Base-by-base conservation (phyloP, 2,888 invertebrate genomes). In the Mechanitis mazaeus region DNA sequence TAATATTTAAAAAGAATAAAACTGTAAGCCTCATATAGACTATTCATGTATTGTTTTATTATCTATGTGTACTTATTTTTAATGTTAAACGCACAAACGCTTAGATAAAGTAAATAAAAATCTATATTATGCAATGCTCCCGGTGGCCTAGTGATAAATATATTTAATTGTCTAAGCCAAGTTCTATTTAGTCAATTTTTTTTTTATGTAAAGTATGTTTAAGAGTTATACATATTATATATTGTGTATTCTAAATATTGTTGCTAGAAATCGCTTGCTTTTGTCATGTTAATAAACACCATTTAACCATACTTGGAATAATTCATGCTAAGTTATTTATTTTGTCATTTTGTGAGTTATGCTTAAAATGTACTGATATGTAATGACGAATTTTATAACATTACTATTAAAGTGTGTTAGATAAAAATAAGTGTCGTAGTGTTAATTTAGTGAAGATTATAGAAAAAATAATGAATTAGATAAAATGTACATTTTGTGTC, bases 401-500 rank as follows among this genome's bases (percentile, higher is more conserved):
- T 12, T 33, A n/a, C 56, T 54, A 5, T 28, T 31, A n/a, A n/a
- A 54, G n/a, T 5, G 38, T 50, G 54, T 56, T 1, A 56, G 7
- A 3, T 45, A 54, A 45, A 45, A 31, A 20, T 33, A 50, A 57
- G 47, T 20, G n/a, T 47, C 35, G 45, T 59, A 12, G 35, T 45
- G 33, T 46, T 28, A 20, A 20, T 20, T 20, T 20, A 20, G 20
- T 20, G 20, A 20, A 20, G 20, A 20, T 20, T 58, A 58, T 31
- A 46, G 12, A 61, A 11, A 56, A 53, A 33, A 54, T 59, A 20
- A 31, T 47, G 53, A 54, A 57, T 71, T 68, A 71, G 74, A 74
- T 66, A 73, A 70, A 71, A 75, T 72, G 78, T 78, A 77, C 77
- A 42, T 9, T 42, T 42, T 42, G 42, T 42, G 42, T 42, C 42